A percentile compares a stretch with the other conserved stretches of the same genome.
phyloP scores from a whole-genome alignment of 1,140 invertebrate species.

The Harlomillsia oculata region DNA sequence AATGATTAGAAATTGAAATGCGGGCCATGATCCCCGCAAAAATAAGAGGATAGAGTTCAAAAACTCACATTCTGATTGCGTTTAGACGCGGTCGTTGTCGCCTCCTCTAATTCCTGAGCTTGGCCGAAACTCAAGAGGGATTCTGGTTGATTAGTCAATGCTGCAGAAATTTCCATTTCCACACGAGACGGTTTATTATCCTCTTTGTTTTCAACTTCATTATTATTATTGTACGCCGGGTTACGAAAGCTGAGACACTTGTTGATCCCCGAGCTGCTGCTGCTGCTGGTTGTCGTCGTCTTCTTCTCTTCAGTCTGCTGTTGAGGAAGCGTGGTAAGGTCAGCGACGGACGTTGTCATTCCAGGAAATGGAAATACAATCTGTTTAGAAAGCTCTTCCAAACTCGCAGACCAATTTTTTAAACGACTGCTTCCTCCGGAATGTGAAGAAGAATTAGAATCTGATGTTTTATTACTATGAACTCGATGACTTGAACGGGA shows the following conservation, averaged over 20 bases:
- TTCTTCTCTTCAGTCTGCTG: too few species aligned
- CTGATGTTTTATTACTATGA: conserved; percentile 8
- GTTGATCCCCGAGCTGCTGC: conserved; percentile 10
- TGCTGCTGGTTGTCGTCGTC: background rate
- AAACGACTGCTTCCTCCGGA: too few species aligned
- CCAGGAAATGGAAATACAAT: conserved; percentile 30
- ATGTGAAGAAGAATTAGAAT: background rate
- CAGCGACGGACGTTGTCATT: conserved; percentile 24
- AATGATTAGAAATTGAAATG: too few species aligned
- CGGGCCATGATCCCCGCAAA: too few species aligned
- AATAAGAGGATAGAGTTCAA: too few species aligned
- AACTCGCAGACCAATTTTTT: conserved; percentile 30
- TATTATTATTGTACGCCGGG: conserved; percentile 16
- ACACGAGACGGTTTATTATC: too few species aligned
- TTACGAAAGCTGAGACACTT: conserved; percentile 26
- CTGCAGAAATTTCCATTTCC: too few species aligned
- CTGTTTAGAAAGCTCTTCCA: conserved; percentile 33
- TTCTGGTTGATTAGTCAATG: too few species aligned
- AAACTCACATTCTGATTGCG: too few species aligned
- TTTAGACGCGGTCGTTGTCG: too few species aligned
- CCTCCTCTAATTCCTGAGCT: too few species aligned
- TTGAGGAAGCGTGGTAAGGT: conserved; percentile 20
- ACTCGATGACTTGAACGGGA: conserved; percentile 14
- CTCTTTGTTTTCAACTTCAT: conserved; percentile 2
- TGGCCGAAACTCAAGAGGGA: too few species aligned